Evolutionary conservation across 2,888 invertebrate species (phyloP).

Genomic region (Acanthosepion pharaonis): DNA sequence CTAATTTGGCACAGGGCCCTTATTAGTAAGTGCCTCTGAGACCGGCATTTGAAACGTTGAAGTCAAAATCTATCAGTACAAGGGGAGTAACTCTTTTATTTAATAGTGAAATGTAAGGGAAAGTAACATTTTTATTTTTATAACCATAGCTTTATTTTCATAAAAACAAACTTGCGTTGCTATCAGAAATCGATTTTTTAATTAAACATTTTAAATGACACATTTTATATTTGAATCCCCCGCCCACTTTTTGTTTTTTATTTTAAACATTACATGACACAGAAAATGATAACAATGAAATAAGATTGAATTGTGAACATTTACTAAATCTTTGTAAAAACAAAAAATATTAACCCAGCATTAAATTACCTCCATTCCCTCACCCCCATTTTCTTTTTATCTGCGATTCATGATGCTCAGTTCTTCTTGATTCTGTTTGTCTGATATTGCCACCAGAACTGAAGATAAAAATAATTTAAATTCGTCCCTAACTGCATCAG

Average conservation of each 20-base stretch:
- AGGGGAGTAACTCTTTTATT: not conserved
- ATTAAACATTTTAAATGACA: not conserved
- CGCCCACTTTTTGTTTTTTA: too few species aligned
- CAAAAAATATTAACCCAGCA: too few species aligned
- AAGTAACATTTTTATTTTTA: not conserved
- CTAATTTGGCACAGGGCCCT: too few species aligned
- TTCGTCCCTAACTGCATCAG: conserved; percentile 68
- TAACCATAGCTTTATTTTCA: not conserved
- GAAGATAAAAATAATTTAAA: conserved; percentile 71
- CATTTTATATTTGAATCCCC: not conserved
- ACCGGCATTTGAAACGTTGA: too few species aligned
- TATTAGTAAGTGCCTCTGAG: too few species aligned
- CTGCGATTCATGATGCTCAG: conserved; percentile 68
- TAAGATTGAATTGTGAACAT: not conserved
- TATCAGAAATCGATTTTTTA: too few species aligned
- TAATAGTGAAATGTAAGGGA: not conserved
- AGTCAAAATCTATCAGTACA: not conserved
- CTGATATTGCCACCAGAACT: conserved; percentile 69
- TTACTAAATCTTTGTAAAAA: not conserved
- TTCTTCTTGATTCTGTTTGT: conserved; percentile 73
- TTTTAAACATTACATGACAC: not conserved
- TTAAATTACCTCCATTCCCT: too few species aligned
- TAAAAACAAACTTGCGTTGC: too few species aligned
- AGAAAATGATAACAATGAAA: not conserved
- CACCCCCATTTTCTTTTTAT: too few species aligned